Evolutionary conservation across 2,888 invertebrate genomes (phyloP), one percentile per base, ranked within the genome.

Genomic region (Lacanobia wlatinum): DNA sequence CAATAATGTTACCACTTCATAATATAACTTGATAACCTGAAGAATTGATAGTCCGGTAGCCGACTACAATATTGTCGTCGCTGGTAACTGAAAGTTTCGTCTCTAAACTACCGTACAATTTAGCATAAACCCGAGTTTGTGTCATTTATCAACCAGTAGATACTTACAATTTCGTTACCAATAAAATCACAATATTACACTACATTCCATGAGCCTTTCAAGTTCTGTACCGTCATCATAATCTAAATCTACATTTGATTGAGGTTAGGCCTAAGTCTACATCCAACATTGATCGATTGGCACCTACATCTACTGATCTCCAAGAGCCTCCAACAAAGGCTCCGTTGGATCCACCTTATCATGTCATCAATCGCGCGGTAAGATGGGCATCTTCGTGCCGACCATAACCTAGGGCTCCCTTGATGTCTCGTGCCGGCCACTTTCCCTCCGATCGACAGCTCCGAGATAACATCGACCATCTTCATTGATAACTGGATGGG

Each of bases 401-500:
- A 83, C 87, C 87, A 83, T 87, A 86, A 84, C 84, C 88, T 77
- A 84, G 82, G 79, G 67, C 65, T 84, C 70, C 68, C 72, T 80
- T 74, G 80, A 83, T 75, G 63, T 80, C 65, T 80, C 74, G 83
- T 81, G 83, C 71, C 71, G 83, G 82, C 79, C 88, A 90, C 91
- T 91, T 92, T 92, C 91, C 90, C 91, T 84, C 80, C 80, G 74
- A 83, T 84, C 85, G 74, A 75, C 80, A 76, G 81, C 82, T 73
- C 58, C 53, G 63, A 79, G 90, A 92, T 91, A 90, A 90, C 88
- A 90, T 90, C 91, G 87, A 82, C 90, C 92, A 91, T 93, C 92
- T 94, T 92, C 94, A 94, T 94, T 95, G 94, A 94, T 94, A 94
- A 86, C 92, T 88, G 87, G 90, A 86, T 69, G 73, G 23, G 46